phyloP scores from a whole-genome alignment of 2,888 invertebrate genomes.

The Hydrotaea diabolus region DNA sequence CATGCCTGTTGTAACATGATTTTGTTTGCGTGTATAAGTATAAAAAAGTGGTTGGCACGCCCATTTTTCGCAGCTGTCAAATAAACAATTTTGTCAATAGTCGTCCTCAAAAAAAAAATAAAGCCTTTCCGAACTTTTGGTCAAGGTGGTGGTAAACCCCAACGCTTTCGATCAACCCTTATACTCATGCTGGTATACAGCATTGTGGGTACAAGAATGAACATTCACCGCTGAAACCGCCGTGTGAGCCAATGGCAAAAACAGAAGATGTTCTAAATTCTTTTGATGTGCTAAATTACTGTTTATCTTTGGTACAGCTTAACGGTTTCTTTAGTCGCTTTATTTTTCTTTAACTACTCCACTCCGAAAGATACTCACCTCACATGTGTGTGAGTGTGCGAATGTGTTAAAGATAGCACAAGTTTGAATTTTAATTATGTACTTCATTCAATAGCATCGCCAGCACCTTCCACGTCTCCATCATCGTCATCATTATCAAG shows the following conservation, averaged over 20 bases:
- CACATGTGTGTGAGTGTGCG: neutral
- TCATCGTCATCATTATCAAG: neutral
- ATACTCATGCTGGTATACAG: neutral
- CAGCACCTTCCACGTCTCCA: neutral
- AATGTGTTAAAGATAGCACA: neutral
- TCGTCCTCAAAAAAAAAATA: no score
- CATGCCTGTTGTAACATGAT: no score
- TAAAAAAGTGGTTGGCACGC: no score
- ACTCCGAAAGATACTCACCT: neutral
- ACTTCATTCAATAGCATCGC: constrained; percentile 13
- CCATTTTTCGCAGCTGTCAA: no score
- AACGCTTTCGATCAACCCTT: neutral
- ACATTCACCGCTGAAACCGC: neutral
- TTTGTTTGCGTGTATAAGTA: no score
- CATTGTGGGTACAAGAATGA: neutral
- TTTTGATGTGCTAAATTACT: constrained; percentile 49
- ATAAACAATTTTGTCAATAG: no score
- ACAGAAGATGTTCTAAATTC: constrained; percentile 52
- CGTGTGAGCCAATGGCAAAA: neutral
- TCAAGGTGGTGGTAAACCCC: no score
- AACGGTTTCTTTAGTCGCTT: constrained; percentile 44
- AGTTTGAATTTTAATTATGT: constrained; percentile 52
- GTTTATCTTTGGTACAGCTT: constrained; percentile 45
- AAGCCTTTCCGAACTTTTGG: no score
- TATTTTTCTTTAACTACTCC: constrained; percentile 31